phyloP scores from a whole-genome alignment of 2,113 vertebrate species.

The Toxotes chatareus region DNA sequence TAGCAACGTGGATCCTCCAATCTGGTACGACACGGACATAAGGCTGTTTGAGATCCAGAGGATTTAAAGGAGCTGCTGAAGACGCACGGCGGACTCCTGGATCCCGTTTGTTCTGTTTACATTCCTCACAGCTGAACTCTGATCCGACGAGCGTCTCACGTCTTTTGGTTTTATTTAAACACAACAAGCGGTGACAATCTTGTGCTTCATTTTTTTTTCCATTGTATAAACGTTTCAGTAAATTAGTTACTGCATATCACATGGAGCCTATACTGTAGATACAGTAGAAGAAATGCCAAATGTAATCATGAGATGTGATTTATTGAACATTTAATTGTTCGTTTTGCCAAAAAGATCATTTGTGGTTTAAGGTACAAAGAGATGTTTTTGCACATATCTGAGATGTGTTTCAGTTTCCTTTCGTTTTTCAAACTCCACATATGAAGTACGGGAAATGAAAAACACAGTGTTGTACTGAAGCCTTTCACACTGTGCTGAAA shows the following conservation, averaged over 20 bases:
- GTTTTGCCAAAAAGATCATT: slow-evolving; percentile 2
- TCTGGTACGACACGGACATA: slow-evolving; percentile 99
- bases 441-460: neutral
- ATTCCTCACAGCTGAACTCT: neutral
- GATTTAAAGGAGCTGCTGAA: slow-evolving; percentile 82
- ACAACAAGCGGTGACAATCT: neutral
- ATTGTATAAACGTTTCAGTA: neutral
- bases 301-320: neutral
- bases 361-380: neutral
- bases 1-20: slow-evolving; percentile 96
- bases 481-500: neutral
- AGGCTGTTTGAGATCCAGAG: slow-evolving; percentile 98
- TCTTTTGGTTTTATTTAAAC: neutral
- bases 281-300: slow-evolving; percentile 7
- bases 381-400: neutral
- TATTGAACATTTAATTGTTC: slow-evolving; percentile 19
- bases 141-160: neutral
- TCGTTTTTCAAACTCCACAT: no score
- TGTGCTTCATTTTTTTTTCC: neutral
- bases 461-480: neutral
- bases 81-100: neutral
- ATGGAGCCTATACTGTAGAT: neutral
- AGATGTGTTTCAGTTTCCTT: no score
- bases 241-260: neutral
- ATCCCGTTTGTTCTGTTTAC: neutral